Evolutionary conservation across 2,113 vertebrate species (phyloP).

Genomic region (Condylura cristata): DNA sequence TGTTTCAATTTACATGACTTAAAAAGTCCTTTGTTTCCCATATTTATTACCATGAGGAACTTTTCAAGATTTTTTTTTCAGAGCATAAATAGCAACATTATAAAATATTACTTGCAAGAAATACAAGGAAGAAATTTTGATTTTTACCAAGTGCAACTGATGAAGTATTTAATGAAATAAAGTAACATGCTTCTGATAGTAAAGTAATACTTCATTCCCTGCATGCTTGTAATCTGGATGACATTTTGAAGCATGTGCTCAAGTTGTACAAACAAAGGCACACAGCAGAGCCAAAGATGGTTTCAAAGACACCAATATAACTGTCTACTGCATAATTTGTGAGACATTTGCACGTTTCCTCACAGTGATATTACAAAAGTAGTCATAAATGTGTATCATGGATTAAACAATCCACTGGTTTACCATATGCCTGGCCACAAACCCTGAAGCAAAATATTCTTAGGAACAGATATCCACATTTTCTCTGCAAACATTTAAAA

Average conservation of each 20-base stretch:
- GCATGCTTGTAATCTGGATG: constrained; percentile 72
- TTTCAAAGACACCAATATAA: constrained; percentile 77
- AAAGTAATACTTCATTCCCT: constrained; percentile 61
- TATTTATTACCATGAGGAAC: not conserved
- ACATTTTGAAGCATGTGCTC: constrained; percentile 74
- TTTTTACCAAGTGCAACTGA: not conserved
- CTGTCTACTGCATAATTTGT: constrained; percentile 73
- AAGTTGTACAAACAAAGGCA: constrained; percentile 76
- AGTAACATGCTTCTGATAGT: not conserved
- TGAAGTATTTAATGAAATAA: constrained; percentile 40
- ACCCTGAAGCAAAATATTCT: constrained; percentile 51
- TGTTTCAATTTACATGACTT: constrained; percentile 25
- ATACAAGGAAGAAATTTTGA: not conserved
- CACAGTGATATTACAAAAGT: constrained; percentile 42
- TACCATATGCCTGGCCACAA: not conserved
- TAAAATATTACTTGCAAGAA: not conserved
- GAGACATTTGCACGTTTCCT: constrained; percentile 57
- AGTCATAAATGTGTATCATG: constrained; percentile 49
- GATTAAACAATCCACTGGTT: constrained; percentile 4
- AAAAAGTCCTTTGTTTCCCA: not conserved
- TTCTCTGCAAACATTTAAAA: constrained; percentile 32
- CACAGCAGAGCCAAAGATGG: constrained; percentile 73
- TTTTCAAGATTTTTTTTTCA: constrained; percentile 3
- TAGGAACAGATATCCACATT: not conserved
- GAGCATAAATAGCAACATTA: not conserved